Base-by-base conservation (phyloP, 1,140 invertebrate genomes). In the Drosophila pruinosa region DNA sequence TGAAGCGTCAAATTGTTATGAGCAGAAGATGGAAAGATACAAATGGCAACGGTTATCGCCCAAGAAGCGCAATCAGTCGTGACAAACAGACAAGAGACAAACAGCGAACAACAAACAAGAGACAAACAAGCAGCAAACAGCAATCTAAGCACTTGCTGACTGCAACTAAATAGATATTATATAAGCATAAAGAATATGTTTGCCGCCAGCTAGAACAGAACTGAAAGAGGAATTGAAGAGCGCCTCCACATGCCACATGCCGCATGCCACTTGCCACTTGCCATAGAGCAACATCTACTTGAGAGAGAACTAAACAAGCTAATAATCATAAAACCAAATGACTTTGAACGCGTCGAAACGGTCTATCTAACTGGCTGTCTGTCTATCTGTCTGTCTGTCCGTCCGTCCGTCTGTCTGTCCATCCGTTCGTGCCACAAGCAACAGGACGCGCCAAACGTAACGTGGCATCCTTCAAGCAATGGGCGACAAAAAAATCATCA, bases 251-350 rank as follows among this genome's bases (percentile, higher is more conserved):
- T n/a, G n/a, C n/a, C n/a, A n/a, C n/a, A n/a, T n/a, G n/a, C n/a
- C n/a, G n/a, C n/a, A n/a, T n/a, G n/a, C n/a, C n/a, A n/a, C n/a
- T 21, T 28, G 22, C 24, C 39, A 41, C 12, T 34, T 15, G 39
- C 36, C 41, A 54, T 19, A 41, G 36, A 45, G 21, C 36, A 8
- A 48, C 31, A 45, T 62, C 75, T 64, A 81, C 68, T 78, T 65
- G 75, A 83, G 73, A 77, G 65, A 67, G 82, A 88, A 88, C 82
- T 89, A 88, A 89, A 88, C 89, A 90, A 89, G 89, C 89, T 89
- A 90, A 90, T 90, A 90, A 90, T 90, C 89, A 90, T 90, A 90
- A 90, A 90, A 90, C 59, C 85, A 89, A 90, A 90, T 90, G 89
- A 90, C 85, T 89, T 90, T 89, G 89, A 90, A 90, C 89, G 43